Evolutionary conservation across 2,888 invertebrate species (phyloP).

Genomic region (Dichetophora obliterata): DNA sequence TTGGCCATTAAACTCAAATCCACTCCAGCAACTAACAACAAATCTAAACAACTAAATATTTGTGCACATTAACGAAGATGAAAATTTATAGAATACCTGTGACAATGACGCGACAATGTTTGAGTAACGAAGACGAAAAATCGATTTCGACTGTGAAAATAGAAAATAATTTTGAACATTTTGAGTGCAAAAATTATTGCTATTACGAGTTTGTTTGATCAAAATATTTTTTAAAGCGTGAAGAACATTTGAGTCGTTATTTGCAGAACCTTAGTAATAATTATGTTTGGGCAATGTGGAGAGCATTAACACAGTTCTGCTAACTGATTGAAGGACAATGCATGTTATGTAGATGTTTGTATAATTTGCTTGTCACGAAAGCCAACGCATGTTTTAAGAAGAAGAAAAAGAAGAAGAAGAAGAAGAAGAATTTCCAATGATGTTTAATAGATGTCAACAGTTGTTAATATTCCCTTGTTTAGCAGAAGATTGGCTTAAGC

Average conservation of each 20-base stretch:
- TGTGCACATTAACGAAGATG: neutral
- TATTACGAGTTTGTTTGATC: neutral
- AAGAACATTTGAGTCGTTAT: neutral
- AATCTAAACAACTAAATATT: conserved; percentile 1
- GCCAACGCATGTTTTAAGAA: neutral
- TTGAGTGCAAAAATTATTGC: too few species aligned
- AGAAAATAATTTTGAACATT: too few species aligned
- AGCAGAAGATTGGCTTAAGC: too few species aligned
- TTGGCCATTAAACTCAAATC: conserved; percentile 41
- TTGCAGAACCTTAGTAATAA: neutral
- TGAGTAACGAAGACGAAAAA: neutral
- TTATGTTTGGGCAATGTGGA: neutral
- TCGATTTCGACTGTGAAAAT: too few species aligned
- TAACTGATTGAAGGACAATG: neutral
- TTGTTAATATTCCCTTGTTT: neutral
- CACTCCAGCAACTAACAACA: conserved; percentile 2
- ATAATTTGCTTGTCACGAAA: neutral
- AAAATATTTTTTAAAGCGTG: neutral
- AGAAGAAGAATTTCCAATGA: neutral
- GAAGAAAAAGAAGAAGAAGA: neutral
- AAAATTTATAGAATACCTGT: too few species aligned
- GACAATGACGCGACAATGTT: neutral
- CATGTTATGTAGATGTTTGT: neutral
- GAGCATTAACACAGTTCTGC: neutral
- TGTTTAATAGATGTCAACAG: neutral